These are phyloP conservation scores for Prionace glauca DNA, from an alignment of 2,797 vertebrate genomes.

Conservation along the genomic window DNA sequence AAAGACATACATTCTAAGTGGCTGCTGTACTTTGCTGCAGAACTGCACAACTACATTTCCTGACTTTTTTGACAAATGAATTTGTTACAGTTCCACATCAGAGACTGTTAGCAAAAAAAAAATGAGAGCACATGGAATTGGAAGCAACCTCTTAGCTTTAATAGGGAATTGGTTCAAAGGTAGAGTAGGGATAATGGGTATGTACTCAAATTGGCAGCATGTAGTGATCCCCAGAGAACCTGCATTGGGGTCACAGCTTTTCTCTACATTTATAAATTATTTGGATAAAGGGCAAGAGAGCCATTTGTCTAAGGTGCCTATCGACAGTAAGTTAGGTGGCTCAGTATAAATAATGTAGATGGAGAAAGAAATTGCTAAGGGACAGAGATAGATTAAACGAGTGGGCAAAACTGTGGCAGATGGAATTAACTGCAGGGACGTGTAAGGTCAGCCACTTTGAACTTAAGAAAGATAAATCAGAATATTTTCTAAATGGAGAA, in stretches of 20 bases:
- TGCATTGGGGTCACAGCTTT: not conserved
- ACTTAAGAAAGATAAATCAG: not conserved
- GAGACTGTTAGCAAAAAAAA: not conserved
- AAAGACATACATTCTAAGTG: not conserved
- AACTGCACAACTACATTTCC: not conserved
- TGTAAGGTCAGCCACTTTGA: constrained; percentile 5
- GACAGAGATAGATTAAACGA: not conserved
- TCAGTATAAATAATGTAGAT: not conserved
- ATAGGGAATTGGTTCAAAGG: not conserved
- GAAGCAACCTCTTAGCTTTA: not conserved
- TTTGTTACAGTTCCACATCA: not conserved
- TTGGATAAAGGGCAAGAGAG: not conserved
- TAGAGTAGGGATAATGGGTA: constrained; percentile 6
- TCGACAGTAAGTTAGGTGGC: not conserved
- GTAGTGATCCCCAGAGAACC: not conserved
- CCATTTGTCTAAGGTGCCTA: not conserved
- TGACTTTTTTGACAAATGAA: not conserved
- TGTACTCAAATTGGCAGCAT: not conserved
- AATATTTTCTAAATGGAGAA: not conserved
- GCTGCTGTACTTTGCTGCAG: not conserved
- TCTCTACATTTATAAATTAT: not conserved
- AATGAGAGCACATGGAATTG: not conserved
- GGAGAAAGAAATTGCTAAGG: not conserved
- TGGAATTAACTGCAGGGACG: not conserved
- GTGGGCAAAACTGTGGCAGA: not conserved